A percentile compares a stretch with the other conserved stretches of the same genome.
Conservation (phyloP, 2,797 vertebrate species). For the Nothura maculosa region DNA sequence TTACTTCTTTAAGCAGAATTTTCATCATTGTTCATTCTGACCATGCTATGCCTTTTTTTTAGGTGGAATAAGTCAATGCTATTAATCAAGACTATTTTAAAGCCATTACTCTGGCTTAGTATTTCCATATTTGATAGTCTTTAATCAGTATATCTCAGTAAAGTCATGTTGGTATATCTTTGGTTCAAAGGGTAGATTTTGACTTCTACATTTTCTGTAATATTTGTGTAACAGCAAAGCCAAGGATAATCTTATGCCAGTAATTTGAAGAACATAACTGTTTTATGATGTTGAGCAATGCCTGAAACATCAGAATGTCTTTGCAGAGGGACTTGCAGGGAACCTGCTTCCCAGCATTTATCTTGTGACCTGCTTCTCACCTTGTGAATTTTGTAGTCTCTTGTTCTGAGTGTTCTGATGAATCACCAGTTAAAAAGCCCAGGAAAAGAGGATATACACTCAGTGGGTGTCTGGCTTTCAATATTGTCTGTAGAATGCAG, state of each 20-base stretch:
- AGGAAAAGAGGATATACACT: neutral
- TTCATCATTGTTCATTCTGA: neutral
- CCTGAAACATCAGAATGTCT: neutral
- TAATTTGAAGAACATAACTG: neutral
- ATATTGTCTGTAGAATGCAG: neutral
- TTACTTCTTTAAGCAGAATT: neutral
- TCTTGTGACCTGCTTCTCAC: neutral
- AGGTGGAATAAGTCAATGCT: neutral
- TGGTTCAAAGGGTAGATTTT: neutral
- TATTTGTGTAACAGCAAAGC: neutral
- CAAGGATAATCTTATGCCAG: neutral
- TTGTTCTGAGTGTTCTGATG: neutral
- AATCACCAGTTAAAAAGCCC: accelerated
- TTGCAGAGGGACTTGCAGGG: neutral
- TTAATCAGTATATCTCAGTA: neutral
- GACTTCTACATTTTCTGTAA: neutral
- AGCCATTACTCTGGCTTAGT: neutral
- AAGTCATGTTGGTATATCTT: neutral
- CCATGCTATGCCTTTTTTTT: neutral
- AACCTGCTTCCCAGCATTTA: neutral
- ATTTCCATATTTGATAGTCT: neutral
- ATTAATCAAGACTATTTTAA: neutral
- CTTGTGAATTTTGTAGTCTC: accelerated
- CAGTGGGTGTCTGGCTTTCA: neutral
- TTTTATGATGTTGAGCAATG: neutral